A percentile compares a stretch with the other conserved stretches of the same genome.
phyloP scores from a whole-genome alignment of 2,113 vertebrate species.

The Phyllopteryx taeniolatus region DNA sequence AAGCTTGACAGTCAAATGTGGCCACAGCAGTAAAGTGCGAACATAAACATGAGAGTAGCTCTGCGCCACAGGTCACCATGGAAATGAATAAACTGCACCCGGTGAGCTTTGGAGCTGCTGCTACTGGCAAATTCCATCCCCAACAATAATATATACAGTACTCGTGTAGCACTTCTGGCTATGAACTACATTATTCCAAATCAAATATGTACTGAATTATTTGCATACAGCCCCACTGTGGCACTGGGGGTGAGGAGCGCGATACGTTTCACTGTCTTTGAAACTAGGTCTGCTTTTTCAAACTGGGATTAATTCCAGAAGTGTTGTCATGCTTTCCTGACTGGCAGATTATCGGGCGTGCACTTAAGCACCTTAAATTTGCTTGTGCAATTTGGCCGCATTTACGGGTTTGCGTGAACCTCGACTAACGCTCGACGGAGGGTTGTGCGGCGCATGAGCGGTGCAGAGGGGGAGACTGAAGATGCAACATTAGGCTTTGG shows the following conservation, averaged over 20 bases:
- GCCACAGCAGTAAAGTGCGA: background rate
- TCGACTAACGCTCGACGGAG: slow-evolving; percentile 26
- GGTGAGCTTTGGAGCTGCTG: slow-evolving; percentile 38
- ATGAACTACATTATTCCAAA: slow-evolving; percentile 62
- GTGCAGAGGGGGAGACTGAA: slow-evolving; percentile 6
- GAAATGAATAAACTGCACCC: slow-evolving; percentile 12
- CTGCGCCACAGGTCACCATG: slow-evolving; percentile 20
- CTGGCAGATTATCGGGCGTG: slow-evolving; percentile 34
- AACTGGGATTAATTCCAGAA: slow-evolving; percentile 32
- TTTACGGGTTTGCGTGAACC: slow-evolving; percentile 43
- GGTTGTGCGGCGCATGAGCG: slow-evolving; percentile 13
- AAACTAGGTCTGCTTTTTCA: slow-evolving; percentile 28
- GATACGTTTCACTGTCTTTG: slow-evolving; percentile 23
- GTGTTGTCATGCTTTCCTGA: slow-evolving; percentile 43
- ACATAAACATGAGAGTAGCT: slow-evolving; percentile 5
- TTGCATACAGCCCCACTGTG: slow-evolving; percentile 42
- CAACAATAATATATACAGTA: slow-evolving; percentile 48
- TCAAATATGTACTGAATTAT: slow-evolving; percentile 48
- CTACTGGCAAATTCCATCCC: slow-evolving; percentile 49
- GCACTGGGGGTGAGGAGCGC: slow-evolving; percentile 1
- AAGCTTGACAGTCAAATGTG: background rate
- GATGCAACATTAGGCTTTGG: slow-evolving; percentile 26
- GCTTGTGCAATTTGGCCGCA: slow-evolving; percentile 34
- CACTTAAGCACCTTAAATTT: slow-evolving; percentile 39
- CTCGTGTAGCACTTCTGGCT: slow-evolving; percentile 54